Base-by-base conservation (phyloP, 2,113 vertebrate species). In the Poicephalus meyeri region DNA sequence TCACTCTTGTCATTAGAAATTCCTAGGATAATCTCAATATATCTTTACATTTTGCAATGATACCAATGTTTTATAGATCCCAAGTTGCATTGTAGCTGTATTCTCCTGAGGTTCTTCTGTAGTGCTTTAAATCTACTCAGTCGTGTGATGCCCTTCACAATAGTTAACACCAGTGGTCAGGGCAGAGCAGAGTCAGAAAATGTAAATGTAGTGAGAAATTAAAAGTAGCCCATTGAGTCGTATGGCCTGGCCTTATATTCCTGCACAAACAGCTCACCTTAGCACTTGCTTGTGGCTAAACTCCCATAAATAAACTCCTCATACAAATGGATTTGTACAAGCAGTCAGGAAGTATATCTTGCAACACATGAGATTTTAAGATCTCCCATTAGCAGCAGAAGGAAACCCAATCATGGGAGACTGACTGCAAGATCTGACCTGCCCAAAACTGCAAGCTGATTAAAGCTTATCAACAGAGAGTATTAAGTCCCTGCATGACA, bases 241-340 rank as follows among this genome's bases (percentile, higher is more conserved):
- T 37, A 15, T 16, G 56, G 61, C 53, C 55, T 86, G 39, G 46
- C 31, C 79, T 82, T 79, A 33, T 25, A 25, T 93, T 72, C 68
- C 69, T 85, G 82, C 66, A 49, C 72, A 63, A 69, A 71, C 68
- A 88, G 50, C 74, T 93, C 89, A 93, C 92, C 82, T 95, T 69
- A 66, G 55, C 56, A 33, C 65, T 92, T 76, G 88, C 96, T 86
- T 19, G 41, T 89, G 70, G 77, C 87, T 92, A 61, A 88, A 56
- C 33, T 88, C 79, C 63, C 31, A 74, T 33, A 96, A 94, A 94
- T 92, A 80, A 83, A 72, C 72, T 41, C 72, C 89, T 93, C 58
- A 49, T 50, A 31, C 63, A 72, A 87, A 95, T 26, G 39, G 52
- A 35, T 91, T 91, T 76, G 69, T 94, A 91, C 86, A 82, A 82